Evolutionary conservation across 2,113 vertebrate genomes (phyloP).

Genomic region (Melanerpes formicivorus): DNA sequence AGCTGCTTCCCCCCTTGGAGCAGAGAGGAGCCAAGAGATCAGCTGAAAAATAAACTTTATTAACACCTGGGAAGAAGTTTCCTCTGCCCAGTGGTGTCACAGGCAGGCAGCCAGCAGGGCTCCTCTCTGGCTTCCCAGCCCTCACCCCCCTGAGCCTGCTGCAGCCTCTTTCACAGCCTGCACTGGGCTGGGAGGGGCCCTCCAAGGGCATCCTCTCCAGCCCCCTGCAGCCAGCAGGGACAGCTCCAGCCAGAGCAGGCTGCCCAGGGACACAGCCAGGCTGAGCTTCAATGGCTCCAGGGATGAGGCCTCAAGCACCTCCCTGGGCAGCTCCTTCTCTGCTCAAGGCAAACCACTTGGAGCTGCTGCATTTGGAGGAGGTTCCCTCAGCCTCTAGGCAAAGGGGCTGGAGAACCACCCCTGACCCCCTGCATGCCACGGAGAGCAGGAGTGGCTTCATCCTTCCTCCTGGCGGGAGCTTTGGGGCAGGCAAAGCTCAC

Average conservation of each 20-base stretch:
- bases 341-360: accelerated
- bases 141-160: neutral
- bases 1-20: neutral
- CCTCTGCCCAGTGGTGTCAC: neutral
- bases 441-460: neutral
- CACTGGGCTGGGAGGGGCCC: no score
- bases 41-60: slow-evolving; percentile 68
- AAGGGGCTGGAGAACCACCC: neutral
- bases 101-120: accelerated
- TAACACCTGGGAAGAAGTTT: slow-evolving; percentile 28
- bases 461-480: neutral
- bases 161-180: neutral
- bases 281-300: no score
- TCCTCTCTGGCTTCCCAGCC: neutral
- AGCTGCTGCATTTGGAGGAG: accelerated
- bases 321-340: neutral
- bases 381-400: accelerated
- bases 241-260: no score
- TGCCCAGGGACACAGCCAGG: no score
- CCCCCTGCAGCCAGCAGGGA: no score
- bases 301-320: no score
- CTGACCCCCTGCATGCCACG: accelerated
- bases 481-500: neutral
- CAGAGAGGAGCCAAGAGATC: neutral
- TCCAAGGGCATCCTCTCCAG: no score